These are phyloP conservation scores for Idaea aversata DNA, from an alignment of 2,888 invertebrate species.

Conservation along the genomic window DNA sequence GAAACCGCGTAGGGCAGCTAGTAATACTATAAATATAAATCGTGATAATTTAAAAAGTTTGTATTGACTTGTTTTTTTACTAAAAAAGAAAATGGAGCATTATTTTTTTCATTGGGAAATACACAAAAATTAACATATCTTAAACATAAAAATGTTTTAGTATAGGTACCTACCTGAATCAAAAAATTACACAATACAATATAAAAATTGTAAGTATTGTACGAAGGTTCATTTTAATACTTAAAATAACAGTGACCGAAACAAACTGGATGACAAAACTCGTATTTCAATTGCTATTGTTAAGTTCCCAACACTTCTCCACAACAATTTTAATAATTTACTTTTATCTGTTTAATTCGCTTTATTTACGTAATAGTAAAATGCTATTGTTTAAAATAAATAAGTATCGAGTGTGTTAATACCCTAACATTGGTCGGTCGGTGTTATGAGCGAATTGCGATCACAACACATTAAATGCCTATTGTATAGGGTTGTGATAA, in stretches of 20 bases:
- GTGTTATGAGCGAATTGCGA: conserved; percentile 46
- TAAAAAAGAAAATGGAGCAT: too few relatives aligned
- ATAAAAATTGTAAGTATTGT: not conserved
- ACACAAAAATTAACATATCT: too few relatives aligned
- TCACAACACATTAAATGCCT: conserved; percentile 50
- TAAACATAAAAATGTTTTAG: too few relatives aligned
- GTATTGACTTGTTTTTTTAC: too few relatives aligned
- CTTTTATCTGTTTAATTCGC: conserved; percentile 4
- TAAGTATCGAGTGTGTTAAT: conserved; percentile 19
- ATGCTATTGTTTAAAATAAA: conserved; percentile 4
- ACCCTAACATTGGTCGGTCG: conserved; percentile 30
- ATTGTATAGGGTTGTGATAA: conserved; percentile 48
- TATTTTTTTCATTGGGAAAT: too few relatives aligned
- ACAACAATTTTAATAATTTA: conserved; percentile 3
- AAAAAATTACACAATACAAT: not conserved
- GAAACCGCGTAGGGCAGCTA: too few relatives aligned
- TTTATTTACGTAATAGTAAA: conserved; percentile 3
- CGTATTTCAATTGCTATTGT: conserved; percentile 2
- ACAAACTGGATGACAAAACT: conserved; percentile 5
- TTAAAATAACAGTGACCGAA: not conserved
- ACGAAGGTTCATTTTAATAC: not conserved
- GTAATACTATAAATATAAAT: too few relatives aligned
- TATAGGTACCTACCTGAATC: not conserved
- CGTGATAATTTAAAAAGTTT: too few relatives aligned
- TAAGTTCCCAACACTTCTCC: conserved; percentile 3